Percentiles rank a stretch among this genome's conserved stretches.
Evolutionary conservation across 2,888 invertebrate genomes (phyloP).

Genomic region (Leucophenga maculata): DNA sequence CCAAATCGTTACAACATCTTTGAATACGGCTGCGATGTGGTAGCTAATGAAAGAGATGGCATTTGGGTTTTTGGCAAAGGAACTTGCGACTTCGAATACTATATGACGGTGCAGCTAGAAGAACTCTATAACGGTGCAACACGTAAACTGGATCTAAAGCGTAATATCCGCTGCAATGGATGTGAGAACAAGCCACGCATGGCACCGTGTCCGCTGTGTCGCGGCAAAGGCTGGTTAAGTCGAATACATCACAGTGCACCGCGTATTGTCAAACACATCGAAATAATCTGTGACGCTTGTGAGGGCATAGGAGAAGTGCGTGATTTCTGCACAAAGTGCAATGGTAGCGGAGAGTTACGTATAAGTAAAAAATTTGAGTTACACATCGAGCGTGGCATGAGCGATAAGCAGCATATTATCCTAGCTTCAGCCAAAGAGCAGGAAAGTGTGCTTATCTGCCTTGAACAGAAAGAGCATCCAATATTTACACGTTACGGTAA

Average conservation of each 20-base stretch:
- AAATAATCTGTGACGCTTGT: conserved; percentile 87
- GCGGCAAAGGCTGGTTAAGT: conserved; percentile 85
- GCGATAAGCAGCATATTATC: conserved; percentile 93
- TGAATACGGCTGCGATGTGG: no score
- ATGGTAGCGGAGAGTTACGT: conserved; percentile 89
- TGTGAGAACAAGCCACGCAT: conserved; percentile 97
- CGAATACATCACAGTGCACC: conserved; percentile 77
- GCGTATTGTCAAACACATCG: conserved; percentile 88
- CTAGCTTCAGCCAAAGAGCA: conserved; percentile 98
- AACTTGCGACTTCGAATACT: no score
- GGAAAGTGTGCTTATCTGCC: conserved; percentile 94
- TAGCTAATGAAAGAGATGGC: no score
- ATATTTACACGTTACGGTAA: conserved; percentile 77
- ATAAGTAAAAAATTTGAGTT: conserved; percentile 96
- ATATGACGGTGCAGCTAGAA: conserved; percentile 88
- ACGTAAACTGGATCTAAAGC: conserved; percentile 92
- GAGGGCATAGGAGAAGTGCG: conserved; percentile 89
- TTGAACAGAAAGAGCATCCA: conserved; percentile 94
- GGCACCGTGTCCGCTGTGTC: conserved; percentile 87
- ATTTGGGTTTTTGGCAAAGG: no score
- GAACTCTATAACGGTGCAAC: conserved; percentile 95
- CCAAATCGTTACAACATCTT: no score
- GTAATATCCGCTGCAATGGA: conserved; percentile 95
- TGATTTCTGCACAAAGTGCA: conserved; percentile 94
- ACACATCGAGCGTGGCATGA: conserved; percentile 95